phyloP scores from a whole-genome alignment of 92 coral and sea anemone species.

The Isaurus tuberculatus region DNA sequence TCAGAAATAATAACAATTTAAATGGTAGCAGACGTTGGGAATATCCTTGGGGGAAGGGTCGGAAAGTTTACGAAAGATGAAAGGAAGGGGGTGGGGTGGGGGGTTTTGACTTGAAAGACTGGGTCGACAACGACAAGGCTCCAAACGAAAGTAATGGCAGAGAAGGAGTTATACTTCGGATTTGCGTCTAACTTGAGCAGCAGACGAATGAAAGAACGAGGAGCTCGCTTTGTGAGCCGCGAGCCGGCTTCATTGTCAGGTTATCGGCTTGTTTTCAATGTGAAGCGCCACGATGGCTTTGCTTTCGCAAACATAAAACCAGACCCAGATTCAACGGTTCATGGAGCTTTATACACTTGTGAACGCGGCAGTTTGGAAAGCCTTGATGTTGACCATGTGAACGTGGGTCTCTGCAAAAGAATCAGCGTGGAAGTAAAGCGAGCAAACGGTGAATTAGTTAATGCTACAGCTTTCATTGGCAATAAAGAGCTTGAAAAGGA shows the following conservation, averaged over 20 bases:
- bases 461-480: constrained; percentile 60
- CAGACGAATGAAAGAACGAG: constrained; percentile 68
- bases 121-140: not conserved
- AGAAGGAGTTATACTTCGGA: constrained; percentile 58
- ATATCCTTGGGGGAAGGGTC: too few relatives aligned
- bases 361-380: constrained; percentile 50
- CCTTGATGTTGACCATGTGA: constrained; percentile 57
- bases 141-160: not conserved
- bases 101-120: too few relatives aligned
- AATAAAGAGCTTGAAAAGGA: constrained; percentile 54
- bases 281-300: constrained; percentile 62
- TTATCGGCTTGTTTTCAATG: constrained; percentile 56
- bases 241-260: constrained; percentile 64
- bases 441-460: constrained; percentile 42
- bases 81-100: too few relatives aligned
- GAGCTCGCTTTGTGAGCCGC: constrained; percentile 60
- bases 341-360: constrained; percentile 68
- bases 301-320: constrained; percentile 63
- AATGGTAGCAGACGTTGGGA: too few relatives aligned
- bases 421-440: constrained; percentile 50
- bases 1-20: too few relatives aligned
- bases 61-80: too few relatives aligned
- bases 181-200: constrained; percentile 68
- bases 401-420: constrained; percentile 48
- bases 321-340: constrained; percentile 52